Evolutionary conservation across 1,140 invertebrate genomes (phyloP), one percentile per base, ranked within the genome.

Genomic region (Oncopeltus fasciatus): DNA sequence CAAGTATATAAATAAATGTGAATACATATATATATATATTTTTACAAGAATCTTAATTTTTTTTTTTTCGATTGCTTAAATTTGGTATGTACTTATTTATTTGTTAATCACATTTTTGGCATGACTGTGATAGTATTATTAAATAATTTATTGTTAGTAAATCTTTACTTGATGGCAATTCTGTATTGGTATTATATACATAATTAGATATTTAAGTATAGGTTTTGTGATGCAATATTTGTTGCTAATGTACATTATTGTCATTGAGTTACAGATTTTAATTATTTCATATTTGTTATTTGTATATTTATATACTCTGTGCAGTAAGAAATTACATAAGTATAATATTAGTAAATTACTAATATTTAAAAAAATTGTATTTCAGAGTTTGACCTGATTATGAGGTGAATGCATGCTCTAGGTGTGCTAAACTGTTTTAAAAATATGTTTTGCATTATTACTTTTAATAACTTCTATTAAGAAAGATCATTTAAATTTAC

Each of bases 111-210:
- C 49, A 29, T 51, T 61, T 61, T 61, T 51, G 47, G 60, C 60
- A 61, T 61, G 60, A 61, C 60, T 61, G 60, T 61, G 60, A 61
- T 61, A 61, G 60, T 61, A 61, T 51, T 53, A 26, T 53, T 53
- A 24, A 2, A 26, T 53, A 24, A n/a, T 53, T 26, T 9, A 27
- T 53, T 53, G 26, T 26, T 24, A 24, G 18, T 9, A 27, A 53
- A 53, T 24, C 49, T 26, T 24, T 24, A 53, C 49, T 53, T 53
- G 16, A 26, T 53, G 49, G 26, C 18, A 53, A 53, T 53, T 24
- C 24, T 24, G 21, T 53, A 53, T 53, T 8, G 14, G 5, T 38
- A 38, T 8, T 38, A 8, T n/a, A 8, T 38, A 38, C 5, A 8
- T 38, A 38, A 8, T 8, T 8, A 38, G 5, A 38, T 53, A 26